Evolutionary conservation across 1,140 invertebrate genomes (phyloP).

Genomic region (Drosophila kurseongensis): DNA sequence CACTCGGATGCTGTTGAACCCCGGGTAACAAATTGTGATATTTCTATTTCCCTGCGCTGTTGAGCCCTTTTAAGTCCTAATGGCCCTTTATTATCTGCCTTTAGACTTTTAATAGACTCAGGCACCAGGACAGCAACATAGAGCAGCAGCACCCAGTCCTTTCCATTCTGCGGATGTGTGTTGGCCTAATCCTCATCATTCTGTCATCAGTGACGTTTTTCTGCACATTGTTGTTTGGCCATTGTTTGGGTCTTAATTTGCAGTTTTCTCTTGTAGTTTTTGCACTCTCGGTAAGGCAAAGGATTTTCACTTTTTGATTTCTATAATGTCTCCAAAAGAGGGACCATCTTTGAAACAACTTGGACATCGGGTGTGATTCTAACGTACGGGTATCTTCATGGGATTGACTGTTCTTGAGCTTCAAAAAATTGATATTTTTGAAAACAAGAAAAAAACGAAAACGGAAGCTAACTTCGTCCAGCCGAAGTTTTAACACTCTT

Average conservation of each 20-base stretch:
- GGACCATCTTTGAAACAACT: neutral
- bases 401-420: too few species aligned
- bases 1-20: constrained; percentile 58
- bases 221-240: constrained; percentile 73
- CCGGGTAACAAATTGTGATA: constrained; percentile 54
- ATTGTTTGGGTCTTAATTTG: constrained; percentile 80
- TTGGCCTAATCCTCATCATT: constrained; percentile 83
- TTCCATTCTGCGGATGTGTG: constrained; percentile 27
- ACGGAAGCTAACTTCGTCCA: too few species aligned
- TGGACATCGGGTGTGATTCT: constrained; percentile 2
- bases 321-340: constrained; percentile 9
- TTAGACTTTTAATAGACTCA: constrained; percentile 84
- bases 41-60: constrained; percentile 62
- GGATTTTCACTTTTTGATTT: constrained; percentile 72
- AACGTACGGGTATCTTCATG: neutral
- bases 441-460: too few species aligned
- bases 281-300: constrained; percentile 56
- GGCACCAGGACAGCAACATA: constrained; percentile 54
- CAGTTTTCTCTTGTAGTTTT: constrained; percentile 60
- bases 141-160: constrained; percentile 6
- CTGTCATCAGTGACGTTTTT: constrained; percentile 84
- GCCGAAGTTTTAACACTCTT: too few species aligned
- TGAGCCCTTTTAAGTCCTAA: constrained; percentile 84
- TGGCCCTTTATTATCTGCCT: constrained; percentile 84
- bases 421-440: too few species aligned